Evolutionary conservation across 1,140 invertebrate species (phyloP), one percentile per base, ranked within the genome.

Genomic region (Euwallacea similis): DNA sequence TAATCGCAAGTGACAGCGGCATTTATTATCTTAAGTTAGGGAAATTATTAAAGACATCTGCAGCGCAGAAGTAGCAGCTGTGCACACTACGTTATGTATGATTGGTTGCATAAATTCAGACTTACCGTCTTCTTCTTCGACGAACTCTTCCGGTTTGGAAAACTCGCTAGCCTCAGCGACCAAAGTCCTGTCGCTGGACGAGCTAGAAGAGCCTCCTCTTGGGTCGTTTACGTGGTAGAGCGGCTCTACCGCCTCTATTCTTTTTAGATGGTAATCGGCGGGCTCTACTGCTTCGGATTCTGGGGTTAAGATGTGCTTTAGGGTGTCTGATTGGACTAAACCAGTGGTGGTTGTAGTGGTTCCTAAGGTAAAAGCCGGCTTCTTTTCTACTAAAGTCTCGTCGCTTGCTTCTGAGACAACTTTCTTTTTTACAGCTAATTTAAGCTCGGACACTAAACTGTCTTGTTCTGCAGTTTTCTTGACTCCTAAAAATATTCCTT

Each of bases 221-320:
- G 65, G 66, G 41, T 43, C 43, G 43, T 58, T 7, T 11, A 69
- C 42, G 58, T 66, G 43, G 7, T 42, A 46, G 21, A 74, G 53
- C 8, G 73, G 72, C 55, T 76, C 73, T 11, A 69, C 65, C 16
- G 67, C 68, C 67, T 73, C 64, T 15, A 71, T 66, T 44, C 73
- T n/a, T 15, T 59, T 73, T 10, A 73, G 50, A n/a, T 63, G 64
- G 54, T 56, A 67, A 42, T 76, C 73, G 16, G 70, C 42, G n/a
- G 71, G 59, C 50, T 74, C 74, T 47, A 66, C 55, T 44, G 42
- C 42, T 70, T 73, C 71, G 7, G 71, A 73, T 59, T 75, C 74
- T 6, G 71, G 71, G 8, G 71, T 73, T 60, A 59, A 21, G 7
- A 75, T 69, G 15, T 73, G 68, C 44, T 75, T 73, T n/a, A 75